These are phyloP conservation scores for Aphodius granarius DNA, from an alignment of 2,888 invertebrate genomes.

Conservation along the genomic window DNA sequence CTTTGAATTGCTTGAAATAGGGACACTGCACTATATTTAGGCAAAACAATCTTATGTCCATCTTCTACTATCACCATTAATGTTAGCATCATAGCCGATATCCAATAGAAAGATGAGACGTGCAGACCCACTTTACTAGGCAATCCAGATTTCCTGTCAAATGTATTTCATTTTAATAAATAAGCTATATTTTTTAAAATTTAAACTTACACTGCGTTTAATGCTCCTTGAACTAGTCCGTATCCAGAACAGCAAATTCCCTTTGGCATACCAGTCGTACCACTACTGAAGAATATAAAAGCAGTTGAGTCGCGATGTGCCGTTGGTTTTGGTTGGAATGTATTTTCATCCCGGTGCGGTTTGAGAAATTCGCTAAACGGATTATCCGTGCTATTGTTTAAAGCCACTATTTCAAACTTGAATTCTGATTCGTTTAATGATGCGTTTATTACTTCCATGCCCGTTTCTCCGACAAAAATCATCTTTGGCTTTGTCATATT, in stretches of 20 bases:
- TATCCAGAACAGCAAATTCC: conserved; percentile 38
- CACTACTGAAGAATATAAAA: conserved; percentile 46
- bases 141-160: conserved; percentile 11
- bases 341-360: conserved; percentile 30
- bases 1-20: conserved; percentile 2
- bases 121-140: conserved; percentile 4
- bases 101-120: conserved; percentile 22
- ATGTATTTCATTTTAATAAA: background rate
- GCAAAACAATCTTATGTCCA: conserved; percentile 6
- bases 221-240: background rate
- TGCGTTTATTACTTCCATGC: conserved; percentile 30
- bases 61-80: conserved; percentile 3
- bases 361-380: conserved; percentile 31
- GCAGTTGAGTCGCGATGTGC: conserved; percentile 36
- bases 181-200: background rate
- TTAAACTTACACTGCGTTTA: background rate
- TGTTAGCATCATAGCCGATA: conserved; percentile 14
- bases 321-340: conserved; percentile 35
- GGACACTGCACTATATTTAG: conserved; percentile 1
- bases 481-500: conserved; percentile 33
- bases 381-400: conserved; percentile 19
- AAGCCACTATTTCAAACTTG: conserved; percentile 33
- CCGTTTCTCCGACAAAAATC: conserved; percentile 34
- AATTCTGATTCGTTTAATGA: conserved; percentile 25
- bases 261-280: conserved; percentile 45